These are phyloP conservation scores for Teinopalpus imperialis DNA, from an alignment of 2,888 invertebrate species.

Conservation along the genomic window DNA sequence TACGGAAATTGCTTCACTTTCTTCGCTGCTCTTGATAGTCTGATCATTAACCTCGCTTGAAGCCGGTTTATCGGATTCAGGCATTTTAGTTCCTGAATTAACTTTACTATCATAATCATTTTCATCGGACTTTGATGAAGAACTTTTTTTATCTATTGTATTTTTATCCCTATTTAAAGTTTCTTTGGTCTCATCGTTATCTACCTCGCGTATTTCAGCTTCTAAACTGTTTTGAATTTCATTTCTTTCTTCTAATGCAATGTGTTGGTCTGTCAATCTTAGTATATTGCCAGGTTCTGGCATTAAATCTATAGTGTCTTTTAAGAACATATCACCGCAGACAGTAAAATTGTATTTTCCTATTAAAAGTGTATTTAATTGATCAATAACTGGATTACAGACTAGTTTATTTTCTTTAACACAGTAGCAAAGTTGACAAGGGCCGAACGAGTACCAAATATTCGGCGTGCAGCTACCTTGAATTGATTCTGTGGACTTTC, in stretches of 20 bases:
- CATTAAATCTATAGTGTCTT: slow-evolving; percentile 44
- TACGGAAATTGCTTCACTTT: background rate
- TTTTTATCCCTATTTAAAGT: background rate
- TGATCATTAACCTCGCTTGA: background rate
- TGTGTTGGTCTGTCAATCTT: slow-evolving; percentile 22
- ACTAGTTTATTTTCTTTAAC: slow-evolving; percentile 51
- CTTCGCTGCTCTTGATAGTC: background rate
- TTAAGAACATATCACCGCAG: slow-evolving; percentile 49
- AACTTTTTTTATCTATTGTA: background rate
- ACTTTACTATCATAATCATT: background rate
- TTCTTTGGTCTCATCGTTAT: background rate
- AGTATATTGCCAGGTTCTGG: slow-evolving; percentile 32
- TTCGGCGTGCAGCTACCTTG: slow-evolving; percentile 47
- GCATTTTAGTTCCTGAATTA: slow-evolving; percentile 10
- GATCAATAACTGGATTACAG: slow-evolving; percentile 47
- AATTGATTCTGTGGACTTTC: slow-evolving; percentile 31
- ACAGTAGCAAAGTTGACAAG: slow-evolving; percentile 64
- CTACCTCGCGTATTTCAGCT: background rate
- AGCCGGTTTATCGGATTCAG: background rate
- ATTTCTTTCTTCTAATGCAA: background rate
- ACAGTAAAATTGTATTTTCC: slow-evolving; percentile 48
- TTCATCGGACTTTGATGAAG: background rate
- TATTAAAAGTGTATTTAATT: slow-evolving; percentile 37
- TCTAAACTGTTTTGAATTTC: background rate
- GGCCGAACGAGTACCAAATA: slow-evolving; percentile 59